Conservation (phyloP, 2,113 vertebrate genomes). For the Camelus dromedarius region DNA sequence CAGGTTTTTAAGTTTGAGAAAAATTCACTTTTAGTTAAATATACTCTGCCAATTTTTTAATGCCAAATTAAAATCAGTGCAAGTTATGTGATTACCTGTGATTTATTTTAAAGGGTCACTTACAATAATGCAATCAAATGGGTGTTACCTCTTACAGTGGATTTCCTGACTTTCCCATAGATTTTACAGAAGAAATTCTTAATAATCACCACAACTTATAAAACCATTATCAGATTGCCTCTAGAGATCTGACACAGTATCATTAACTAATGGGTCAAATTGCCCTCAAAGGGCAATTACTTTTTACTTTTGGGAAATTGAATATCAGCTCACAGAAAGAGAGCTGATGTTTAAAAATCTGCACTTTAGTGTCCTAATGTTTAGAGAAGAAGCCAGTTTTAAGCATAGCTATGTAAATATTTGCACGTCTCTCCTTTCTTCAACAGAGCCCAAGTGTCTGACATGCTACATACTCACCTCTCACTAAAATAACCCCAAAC, state of each 20-base stretch:
- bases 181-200: constrained; percentile 20
- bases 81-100: neutral
- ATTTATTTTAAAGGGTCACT: neutral
- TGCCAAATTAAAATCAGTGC: neutral
- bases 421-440: neutral
- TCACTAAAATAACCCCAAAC: neutral
- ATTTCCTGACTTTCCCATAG: neutral
- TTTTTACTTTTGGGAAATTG: neutral
- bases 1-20: constrained; percentile 38
- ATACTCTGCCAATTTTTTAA: neutral
- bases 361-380: neutral
- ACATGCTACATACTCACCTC: neutral
- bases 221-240: neutral
- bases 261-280: constrained; percentile 9
- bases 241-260: neutral
- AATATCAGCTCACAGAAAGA: neutral
- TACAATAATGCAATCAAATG: constrained; percentile 10
- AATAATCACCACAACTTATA: neutral
- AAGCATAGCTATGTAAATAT: neutral
- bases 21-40: neutral
- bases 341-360: neutral
- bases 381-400: constrained; percentile 39
- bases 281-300: neutral
- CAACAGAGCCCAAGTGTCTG: neutral
- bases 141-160: neutral